Evolutionary conservation across 1,140 invertebrate species (phyloP), one percentile per base, ranked within the genome.

Genomic region (Cecropterus lyciades): DNA sequence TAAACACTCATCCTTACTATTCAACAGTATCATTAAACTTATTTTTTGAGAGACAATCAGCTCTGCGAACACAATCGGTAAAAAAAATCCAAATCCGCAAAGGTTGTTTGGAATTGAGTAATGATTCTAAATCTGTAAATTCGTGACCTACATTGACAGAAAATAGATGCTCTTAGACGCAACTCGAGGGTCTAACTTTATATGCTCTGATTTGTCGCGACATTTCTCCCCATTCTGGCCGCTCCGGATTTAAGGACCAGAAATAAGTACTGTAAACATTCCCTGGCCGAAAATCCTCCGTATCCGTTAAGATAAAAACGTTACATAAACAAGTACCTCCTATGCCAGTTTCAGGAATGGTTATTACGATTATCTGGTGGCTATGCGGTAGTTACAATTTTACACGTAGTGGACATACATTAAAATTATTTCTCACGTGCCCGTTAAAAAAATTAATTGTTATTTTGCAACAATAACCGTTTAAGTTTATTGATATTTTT

Each of bases 1-100:
- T 78, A 79, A 81, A 80, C 78, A 78, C 46, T 53, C 52, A 49
- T 66, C 56, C n/a, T n/a, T n/a, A n/a, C n/a, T n/a, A n/a, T n/a
- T 45, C 49, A 49, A 43, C n/a, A 43, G 49, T 49, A 3, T 13
- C 7, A 33, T 33, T 33, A 10, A 33, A 33, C n/a, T n/a, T n/a
- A n/a, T n/a, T n/a, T n/a, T n/a, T n/a, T n/a, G n/a, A n/a, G n/a
- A n/a, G n/a, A n/a, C n/a, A n/a, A n/a, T n/a, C n/a, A n/a, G n/a
- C n/a, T n/a, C n/a, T n/a, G n/a, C 3, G 30, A 33, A 33, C 30
- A 33, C 9, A 33, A 33, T 33, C 30, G 9, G 30, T 8, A 8
- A 33, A 33, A 33, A 33, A 1, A 3, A 33, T 4, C 9, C 30
- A 8, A 30, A 14, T 30, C 7, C 49, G 27, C 11, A 51, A 48